Conservation (phyloP, 2,797 vertebrate species). For the Sebastes elongatus region DNA sequence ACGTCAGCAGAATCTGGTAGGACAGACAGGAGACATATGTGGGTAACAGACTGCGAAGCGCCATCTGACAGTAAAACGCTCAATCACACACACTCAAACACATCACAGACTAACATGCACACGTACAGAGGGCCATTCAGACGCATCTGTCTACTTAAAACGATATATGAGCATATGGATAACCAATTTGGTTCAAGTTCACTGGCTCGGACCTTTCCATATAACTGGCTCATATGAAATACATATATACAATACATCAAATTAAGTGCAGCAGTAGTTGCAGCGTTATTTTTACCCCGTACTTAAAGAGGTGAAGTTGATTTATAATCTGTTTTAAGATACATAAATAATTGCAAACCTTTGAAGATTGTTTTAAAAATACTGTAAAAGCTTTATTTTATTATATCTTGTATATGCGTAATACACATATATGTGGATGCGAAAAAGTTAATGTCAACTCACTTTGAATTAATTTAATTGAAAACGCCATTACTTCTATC, state of each 20-base stretch:
- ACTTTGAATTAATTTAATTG: neutral
- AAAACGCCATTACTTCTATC: neutral
- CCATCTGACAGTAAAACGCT: constrained; percentile 18
- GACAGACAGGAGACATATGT: constrained; percentile 51
- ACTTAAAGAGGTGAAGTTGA: neutral
- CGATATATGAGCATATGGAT: neutral
- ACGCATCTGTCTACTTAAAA: constrained; percentile 47
- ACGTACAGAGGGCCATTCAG: constrained; percentile 12
- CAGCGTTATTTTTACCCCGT: neutral
- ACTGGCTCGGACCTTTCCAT: constrained; percentile 6
- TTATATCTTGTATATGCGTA: neutral
- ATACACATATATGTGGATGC: neutral
- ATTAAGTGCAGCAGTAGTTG: neutral
- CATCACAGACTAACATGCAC: neutral
- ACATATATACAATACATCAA: neutral
- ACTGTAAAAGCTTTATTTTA: neutral
- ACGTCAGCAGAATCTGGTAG: constrained; percentile 43
- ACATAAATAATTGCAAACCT: neutral
- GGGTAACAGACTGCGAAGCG: constrained; percentile 25
- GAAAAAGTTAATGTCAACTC: neutral
- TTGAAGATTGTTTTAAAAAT: neutral
- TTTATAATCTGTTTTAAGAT: neutral
- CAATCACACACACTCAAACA: neutral
- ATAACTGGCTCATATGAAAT: neutral
- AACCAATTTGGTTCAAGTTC: constrained; percentile 15